These are phyloP conservation scores for Thumatha senex DNA, from an alignment of 2,888 invertebrate genomes.

Conservation along the genomic window DNA sequence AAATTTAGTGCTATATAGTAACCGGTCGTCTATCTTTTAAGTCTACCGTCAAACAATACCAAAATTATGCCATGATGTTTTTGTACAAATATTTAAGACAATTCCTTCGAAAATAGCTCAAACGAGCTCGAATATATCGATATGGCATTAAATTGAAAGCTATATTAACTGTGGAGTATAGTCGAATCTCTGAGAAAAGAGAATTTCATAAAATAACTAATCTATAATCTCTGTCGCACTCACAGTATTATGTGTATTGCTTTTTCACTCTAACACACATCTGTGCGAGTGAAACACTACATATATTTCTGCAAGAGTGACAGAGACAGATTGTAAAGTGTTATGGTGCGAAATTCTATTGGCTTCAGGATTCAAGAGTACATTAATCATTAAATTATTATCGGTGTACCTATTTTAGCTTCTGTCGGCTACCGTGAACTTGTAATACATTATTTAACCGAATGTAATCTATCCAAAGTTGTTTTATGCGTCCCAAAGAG, in stretches of 20 bases:
- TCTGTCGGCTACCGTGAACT: constrained; percentile 29
- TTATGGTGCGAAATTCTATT: too few species aligned
- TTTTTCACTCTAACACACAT: too few species aligned
- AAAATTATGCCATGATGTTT: constrained; percentile 69
- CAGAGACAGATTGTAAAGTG: too few species aligned
- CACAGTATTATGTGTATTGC: too few species aligned
- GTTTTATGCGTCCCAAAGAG: constrained; percentile 78
- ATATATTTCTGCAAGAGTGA: too few species aligned
- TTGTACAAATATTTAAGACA: constrained; percentile 53
- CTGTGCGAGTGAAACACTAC: too few species aligned
- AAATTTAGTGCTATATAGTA: constrained; percentile 16
- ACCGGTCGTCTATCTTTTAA: constrained; percentile 24
- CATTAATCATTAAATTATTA: constrained; percentile 22
- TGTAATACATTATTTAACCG: constrained; percentile 21
- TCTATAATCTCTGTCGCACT: too few species aligned
- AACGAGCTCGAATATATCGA: constrained; percentile 28
- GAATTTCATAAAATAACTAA: too few species aligned
- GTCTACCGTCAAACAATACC: constrained; percentile 42
- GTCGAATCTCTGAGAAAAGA: too few species aligned
- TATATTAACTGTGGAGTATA: constrained; percentile 34
- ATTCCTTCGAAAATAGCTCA: constrained; percentile 1
- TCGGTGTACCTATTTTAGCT: constrained; percentile 39
- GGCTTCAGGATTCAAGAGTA: too few species aligned
- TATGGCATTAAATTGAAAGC: constrained; percentile 19
- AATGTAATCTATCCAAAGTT: constrained; percentile 72